Evolutionary conservation across 2,797 vertebrate species (phyloP).

Genomic region (Arvicola amphibius): DNA sequence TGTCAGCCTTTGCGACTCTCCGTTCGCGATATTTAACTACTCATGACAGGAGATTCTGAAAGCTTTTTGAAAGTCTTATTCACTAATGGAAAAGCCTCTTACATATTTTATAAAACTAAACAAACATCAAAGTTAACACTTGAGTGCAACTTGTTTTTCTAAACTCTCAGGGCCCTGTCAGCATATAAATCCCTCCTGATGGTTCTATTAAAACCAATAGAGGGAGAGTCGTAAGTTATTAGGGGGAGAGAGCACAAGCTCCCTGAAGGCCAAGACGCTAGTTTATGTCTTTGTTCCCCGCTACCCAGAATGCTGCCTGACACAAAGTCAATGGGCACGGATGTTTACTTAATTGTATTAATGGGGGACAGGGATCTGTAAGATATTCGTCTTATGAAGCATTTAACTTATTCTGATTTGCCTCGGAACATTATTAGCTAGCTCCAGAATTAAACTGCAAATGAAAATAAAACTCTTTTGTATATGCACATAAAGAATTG

Average conservation of each 20-base stretch:
- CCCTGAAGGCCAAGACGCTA: constrained; percentile 27
- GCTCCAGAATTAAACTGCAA: background rate
- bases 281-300: background rate
- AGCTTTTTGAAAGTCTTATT: constrained; percentile 78
- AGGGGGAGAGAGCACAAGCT: constrained; percentile 12
- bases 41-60: constrained; percentile 76
- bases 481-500: background rate
- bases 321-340: background rate
- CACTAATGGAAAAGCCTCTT: constrained; percentile 80
- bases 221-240: background rate
- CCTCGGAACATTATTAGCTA: constrained; percentile 13
- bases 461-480: background rate
- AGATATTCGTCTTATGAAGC: background rate
- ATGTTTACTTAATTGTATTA: background rate
- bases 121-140: constrained; percentile 81
- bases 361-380: rapidly evolving
- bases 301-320: background rate
- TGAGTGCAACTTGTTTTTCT: constrained; percentile 70
- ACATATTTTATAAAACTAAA: constrained; percentile 82
- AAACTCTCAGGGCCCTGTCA: constrained; percentile 47
- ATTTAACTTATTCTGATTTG: constrained; percentile 36
- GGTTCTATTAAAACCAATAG: constrained; percentile 21
- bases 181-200: constrained; percentile 41
- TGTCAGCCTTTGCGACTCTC: constrained; percentile 56
- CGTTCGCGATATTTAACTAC: constrained; percentile 64